Evolutionary conservation across 1,140 invertebrate genomes (phyloP), one percentile per base, ranked within the genome.

Genomic region (Papilio helenus): DNA sequence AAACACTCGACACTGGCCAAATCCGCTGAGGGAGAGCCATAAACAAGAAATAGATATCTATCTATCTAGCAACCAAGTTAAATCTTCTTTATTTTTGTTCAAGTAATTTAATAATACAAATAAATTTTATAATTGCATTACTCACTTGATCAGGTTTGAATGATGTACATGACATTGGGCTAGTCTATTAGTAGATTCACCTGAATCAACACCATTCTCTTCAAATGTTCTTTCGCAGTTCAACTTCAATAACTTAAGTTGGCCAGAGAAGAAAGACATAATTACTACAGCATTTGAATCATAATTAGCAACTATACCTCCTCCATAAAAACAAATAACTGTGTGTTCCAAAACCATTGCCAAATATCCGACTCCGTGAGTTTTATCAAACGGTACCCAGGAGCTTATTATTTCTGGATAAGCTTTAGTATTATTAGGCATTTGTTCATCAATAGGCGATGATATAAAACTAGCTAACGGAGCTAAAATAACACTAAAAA

Each of bases 341-440:
- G 79, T 44, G 16, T 94, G 91, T 9, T 87, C 82, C 0, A 89
- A 16, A 61, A 83, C 76, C 23, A 87, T 49, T 8, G 83, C 23
- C 81, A 84, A 88, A 82, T 91, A 93, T 0, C 92, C 92, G 18
- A 82, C 44, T 0, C 89, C 86, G 77, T 80, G 80, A 0, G 88
- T 81, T 80, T 88, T 92, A 55, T 94, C 88, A 76, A 90, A 89
- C 18, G 90, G 90, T 18, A 81, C 68, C 90, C 90, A 92, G 18
- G 89, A 90, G 39, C 89, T 92, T 81, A 93, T 85, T 81, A 93
- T 91, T 83, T 94, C 90, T 29, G 92, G 90, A 82, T 91, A 92
- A 5, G 87, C 80, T 3, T 72, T 16, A 1, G 83, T 88, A 82
- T 88, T 89, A 26, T 29, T 85, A 9, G 87, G 86, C n/a, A 23